Base-by-base conservation (phyloP, 2,888 invertebrate species). In the Pristionchus japonicus region DNA sequence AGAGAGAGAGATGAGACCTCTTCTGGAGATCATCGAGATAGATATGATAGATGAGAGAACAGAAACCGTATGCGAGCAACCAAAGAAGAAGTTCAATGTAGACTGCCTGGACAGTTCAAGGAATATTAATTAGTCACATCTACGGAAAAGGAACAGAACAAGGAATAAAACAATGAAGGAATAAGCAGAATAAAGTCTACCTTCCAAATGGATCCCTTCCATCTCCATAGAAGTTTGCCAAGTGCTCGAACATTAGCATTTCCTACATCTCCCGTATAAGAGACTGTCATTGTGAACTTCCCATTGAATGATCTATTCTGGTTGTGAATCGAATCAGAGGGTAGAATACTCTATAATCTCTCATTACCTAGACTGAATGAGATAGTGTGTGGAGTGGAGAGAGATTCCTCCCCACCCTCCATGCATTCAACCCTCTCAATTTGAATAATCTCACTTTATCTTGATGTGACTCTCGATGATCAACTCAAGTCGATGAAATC, bases 191-290 rank as follows among this genome's bases (percentile, higher is more conserved):
- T 49, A 20, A 52, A 4, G 2, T 13, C 1, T 37, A 85, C 85
- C 85, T 85, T 85, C 85, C 85, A 85, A 20, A 85, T 43, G 4
- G 64, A 85, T 40, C 64, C 85, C n/a, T 85, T 85, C 85, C 85
- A 85, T 43, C 85, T 9, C 64, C 57, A 57, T 13, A 84, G 57
- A 34, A 84, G 57, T 37, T 84, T 84, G 17, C 57, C 84, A 1
- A 84, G 20, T 57, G 57, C 84, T 23, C 11, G 15, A 6, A 84
- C 43, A 43, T 52, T 57, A 31, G 84, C 84, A 40, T 84, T 84
- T 2, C 84, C 84, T 11, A 84, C 84, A 61, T 84, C 84, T 34
- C 84, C 84, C 34, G 61, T 84, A 20, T 84, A 84, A 13, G 57
- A 57, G 1, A 84, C 84, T 23, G 84, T 84, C 84, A 84, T 84